These are phyloP conservation scores for Xenopus laevis DNA, from an alignment of 2,113 vertebrate species.

Conservation along the genomic window DNA sequence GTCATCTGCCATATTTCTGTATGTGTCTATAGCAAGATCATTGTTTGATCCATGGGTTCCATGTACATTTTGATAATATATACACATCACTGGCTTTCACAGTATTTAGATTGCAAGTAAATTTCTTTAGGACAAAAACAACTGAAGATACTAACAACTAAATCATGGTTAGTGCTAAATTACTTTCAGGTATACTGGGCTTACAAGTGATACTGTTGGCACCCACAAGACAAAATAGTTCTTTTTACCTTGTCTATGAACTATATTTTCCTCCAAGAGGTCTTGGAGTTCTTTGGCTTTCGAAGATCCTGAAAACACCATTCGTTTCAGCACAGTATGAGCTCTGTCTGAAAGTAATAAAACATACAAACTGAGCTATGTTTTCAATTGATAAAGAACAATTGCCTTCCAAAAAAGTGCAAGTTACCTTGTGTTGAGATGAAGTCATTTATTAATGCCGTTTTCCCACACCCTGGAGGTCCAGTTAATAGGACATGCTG, in stretches of 20 bases:
- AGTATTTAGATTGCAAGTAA: too few species aligned
- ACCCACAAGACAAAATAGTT: too few species aligned
- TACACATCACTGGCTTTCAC: too few species aligned
- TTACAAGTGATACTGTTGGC: too few species aligned
- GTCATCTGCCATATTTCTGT: too few species aligned
- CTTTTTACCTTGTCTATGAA: conserved; percentile 13
- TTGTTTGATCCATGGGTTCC: too few species aligned
- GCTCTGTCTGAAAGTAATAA: conserved; percentile 45
- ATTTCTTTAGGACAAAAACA: too few species aligned
- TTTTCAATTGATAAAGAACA: not conserved
- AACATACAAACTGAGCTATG: not conserved
- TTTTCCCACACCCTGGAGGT: conserved; percentile 26
- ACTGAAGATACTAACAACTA: too few species aligned
- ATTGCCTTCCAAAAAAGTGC: not conserved
- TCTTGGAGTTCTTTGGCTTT: conserved; percentile 36
- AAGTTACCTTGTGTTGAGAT: conserved; percentile 3
- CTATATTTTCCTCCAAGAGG: conserved; percentile 30
- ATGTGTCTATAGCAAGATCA: too few species aligned
- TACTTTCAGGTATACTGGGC: too few species aligned
- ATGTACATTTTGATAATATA: too few species aligned
- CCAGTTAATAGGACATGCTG: conserved; percentile 23
- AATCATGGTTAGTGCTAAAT: too few species aligned
- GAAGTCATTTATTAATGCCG: conserved; percentile 38
- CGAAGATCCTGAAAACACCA: conserved; percentile 32
- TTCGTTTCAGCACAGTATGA: conserved; percentile 52